These are phyloP conservation scores for Nymphalis c-album DNA, from an alignment of 2,888 invertebrate species.

Conservation along the genomic window DNA sequence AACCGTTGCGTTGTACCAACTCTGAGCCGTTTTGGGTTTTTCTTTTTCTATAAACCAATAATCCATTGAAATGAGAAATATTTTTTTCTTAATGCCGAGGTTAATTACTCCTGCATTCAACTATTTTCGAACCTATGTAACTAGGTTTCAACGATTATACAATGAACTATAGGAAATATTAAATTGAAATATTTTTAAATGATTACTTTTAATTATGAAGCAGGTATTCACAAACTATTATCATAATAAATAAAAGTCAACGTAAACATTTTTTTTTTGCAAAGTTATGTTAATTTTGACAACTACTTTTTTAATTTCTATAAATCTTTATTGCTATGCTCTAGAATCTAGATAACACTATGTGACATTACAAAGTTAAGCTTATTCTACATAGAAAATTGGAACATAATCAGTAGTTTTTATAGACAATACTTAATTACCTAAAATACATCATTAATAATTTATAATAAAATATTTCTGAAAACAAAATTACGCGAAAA, in stretches of 20 bases:
- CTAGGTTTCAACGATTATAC: background rate
- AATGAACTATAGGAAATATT: background rate
- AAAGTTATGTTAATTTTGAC: conserved; percentile 33
- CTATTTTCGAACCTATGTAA: conserved; percentile 11
- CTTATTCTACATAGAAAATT: background rate
- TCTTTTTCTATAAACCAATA: conserved; percentile 13
- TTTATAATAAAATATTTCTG: too few species aligned
- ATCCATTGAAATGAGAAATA: conserved; percentile 26
- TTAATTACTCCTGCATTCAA: conserved; percentile 22
- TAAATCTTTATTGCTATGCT: conserved; percentile 11
- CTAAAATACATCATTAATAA: too few species aligned
- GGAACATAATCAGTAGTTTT: background rate
- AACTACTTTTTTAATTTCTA: conserved; percentile 28
- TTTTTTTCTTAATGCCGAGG: conserved; percentile 19
- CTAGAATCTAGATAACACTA: conserved; percentile 7
- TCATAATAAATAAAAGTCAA: conserved; percentile 19
- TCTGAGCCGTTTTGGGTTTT: conserved; percentile 1
- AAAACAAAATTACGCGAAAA: too few species aligned
- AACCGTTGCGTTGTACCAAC: conserved; percentile 1
- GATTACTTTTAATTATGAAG: background rate
- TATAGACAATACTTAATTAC: background rate
- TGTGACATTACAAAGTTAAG: background rate
- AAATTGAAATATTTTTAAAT: background rate
- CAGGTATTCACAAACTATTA: background rate
- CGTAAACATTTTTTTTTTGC: conserved; percentile 28